These are phyloP conservation scores for Therioaphis trifolii DNA, from an alignment of 2,888 invertebrate genomes.

Conservation along the genomic window DNA sequence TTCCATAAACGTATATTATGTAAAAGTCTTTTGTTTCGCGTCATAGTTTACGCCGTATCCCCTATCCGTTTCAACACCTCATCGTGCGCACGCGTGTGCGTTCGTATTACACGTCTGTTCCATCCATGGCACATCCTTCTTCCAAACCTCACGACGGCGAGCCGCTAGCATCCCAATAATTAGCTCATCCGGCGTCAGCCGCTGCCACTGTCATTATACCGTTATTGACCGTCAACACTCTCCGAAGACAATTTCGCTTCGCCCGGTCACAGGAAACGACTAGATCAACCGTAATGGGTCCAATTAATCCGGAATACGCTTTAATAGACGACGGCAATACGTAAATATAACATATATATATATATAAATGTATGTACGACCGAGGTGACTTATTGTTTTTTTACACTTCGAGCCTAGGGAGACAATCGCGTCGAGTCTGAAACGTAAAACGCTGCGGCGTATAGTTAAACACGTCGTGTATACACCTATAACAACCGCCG, in stretches of 20 bases:
- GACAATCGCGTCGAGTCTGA: neutral
- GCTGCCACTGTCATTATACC: slow-evolving; percentile 29
- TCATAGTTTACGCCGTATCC: neutral
- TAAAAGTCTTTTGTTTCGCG: neutral
- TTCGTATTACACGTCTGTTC: too few species aligned
- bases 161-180: slow-evolving; percentile 39
- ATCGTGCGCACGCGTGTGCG: neutral
- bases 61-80: too few species aligned
- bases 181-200: slow-evolving; percentile 50
- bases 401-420: neutral
- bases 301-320: slow-evolving; percentile 51
- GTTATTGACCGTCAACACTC: slow-evolving; percentile 50
- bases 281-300: slow-evolving; percentile 56
- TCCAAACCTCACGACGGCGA: slow-evolving; percentile 11
- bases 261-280: slow-evolving; percentile 48
- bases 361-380: too few species aligned
- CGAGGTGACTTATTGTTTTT: slow-evolving; percentile 44
- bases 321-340: slow-evolving; percentile 27
- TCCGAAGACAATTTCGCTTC: slow-evolving; percentile 47
- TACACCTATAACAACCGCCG: too few species aligned
- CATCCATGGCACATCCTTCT: slow-evolving; percentile 42
- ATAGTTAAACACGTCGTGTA: too few species aligned
- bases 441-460: neutral
- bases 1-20: neutral
- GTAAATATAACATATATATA: too few species aligned